These are phyloP conservation scores for Sinopyrophorus schimmeli DNA, from an alignment of 2,888 invertebrate genomes.

Conservation along the genomic window DNA sequence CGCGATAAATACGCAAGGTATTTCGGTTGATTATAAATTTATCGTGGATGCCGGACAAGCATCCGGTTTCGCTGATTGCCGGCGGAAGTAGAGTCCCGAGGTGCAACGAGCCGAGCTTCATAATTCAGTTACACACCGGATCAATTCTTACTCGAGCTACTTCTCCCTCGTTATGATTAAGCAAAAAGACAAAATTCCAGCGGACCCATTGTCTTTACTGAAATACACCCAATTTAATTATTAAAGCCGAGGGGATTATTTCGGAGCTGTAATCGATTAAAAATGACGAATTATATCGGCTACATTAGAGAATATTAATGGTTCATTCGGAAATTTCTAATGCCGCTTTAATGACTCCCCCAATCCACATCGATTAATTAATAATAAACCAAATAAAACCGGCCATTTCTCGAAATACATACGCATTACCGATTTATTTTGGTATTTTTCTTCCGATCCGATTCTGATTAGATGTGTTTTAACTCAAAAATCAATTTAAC, in stretches of 20 bases:
- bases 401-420: too few species aligned
- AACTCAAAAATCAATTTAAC: too few species aligned
- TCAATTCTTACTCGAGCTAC: constrained; percentile 35
- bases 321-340: constrained; percentile 5
- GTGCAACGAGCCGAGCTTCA: constrained; percentile 45
- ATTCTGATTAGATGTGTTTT: too few species aligned
- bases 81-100: constrained; percentile 44
- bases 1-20: constrained; percentile 26
- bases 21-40: constrained; percentile 46
- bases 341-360: constrained; percentile 5
- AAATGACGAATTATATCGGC: constrained; percentile 5
- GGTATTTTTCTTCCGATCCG: too few species aligned
- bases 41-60: constrained; percentile 45
- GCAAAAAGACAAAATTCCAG: constrained; percentile 12
- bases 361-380: constrained; percentile 14
- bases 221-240: constrained; percentile 16
- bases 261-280: constrained; percentile 7
- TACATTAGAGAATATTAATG: constrained; percentile 5
- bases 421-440: too few species aligned
- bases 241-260: constrained; percentile 9
- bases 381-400: constrained; percentile 11
- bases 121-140: constrained; percentile 45
- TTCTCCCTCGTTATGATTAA: constrained; percentile 11
- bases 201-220: constrained; percentile 14
- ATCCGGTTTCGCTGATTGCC: constrained; percentile 49